Evolutionary conservation across 2,113 vertebrate species (phyloP).

Genomic region (Spilogale gracilis): DNA sequence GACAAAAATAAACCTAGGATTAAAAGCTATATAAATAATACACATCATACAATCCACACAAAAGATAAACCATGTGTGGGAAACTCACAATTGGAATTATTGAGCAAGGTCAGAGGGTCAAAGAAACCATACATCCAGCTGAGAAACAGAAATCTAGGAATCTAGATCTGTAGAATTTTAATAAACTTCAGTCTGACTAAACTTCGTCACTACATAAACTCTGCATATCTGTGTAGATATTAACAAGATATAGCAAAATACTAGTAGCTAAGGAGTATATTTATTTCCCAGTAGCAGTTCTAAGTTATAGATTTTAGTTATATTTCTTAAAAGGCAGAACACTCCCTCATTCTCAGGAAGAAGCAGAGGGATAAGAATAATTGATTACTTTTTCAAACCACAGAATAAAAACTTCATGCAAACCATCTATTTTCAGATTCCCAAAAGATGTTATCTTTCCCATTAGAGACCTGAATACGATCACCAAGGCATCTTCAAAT

Average conservation of each 20-base stretch:
- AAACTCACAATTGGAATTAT: background rate
- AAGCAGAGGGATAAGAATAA: background rate
- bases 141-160: background rate
- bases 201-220: background rate
- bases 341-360: background rate
- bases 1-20: background rate
- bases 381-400: background rate
- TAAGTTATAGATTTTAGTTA: background rate
- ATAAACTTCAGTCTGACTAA: background rate
- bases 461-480: background rate
- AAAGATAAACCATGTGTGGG: background rate
- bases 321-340: background rate
- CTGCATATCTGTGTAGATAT: background rate
- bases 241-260: background rate
- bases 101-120: background rate
- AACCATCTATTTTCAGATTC: background rate
- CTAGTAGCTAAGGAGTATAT: background rate
- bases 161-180: background rate
- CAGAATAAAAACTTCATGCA: background rate
- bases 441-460: slow-evolving; percentile 16
- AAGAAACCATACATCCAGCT: background rate
- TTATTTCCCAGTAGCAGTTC: background rate
- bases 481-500: background rate
- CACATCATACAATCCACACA: background rate
- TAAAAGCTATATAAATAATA: background rate